A percentile compares a stretch with the other conserved stretches of the same genome.
Evolutionary conservation across 53 echinoderm and acorn worm genomes (phyloP).

Genomic region (Arbacia lixula): DNA sequence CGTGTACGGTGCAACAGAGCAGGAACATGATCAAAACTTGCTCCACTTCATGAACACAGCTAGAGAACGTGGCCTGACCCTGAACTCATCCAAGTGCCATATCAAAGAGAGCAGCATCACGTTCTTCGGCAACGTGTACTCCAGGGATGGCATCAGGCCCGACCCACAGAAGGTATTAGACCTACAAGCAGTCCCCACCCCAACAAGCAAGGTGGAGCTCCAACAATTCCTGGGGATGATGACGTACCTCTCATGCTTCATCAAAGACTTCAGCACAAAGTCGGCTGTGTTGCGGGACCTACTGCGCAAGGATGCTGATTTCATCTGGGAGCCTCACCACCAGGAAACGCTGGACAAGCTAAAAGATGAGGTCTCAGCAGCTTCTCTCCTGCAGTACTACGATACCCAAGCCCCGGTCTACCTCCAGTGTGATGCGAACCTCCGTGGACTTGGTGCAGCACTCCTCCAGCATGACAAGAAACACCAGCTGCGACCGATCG

Average conservation of each 20-base stretch:
- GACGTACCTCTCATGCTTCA: constrained; percentile 53
- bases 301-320: constrained; percentile 51
- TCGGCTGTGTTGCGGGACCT: constrained; percentile 54
- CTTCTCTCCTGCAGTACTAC: constrained; percentile 43
- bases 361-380: constrained; percentile 27
- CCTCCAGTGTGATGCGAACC: constrained; percentile 47
- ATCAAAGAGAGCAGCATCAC: constrained; percentile 58
- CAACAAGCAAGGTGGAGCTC: constrained; percentile 61
- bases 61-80: constrained; percentile 29
- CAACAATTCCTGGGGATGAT: constrained; percentile 64
- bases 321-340: constrained; percentile 60
- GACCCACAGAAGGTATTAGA: constrained; percentile 64
- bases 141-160: constrained; percentile 46
- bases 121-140: constrained; percentile 66
- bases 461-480: constrained; percentile 52
- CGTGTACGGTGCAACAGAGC: constrained; percentile 3
- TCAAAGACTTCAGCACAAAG: constrained; percentile 59
- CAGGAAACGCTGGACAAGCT: constrained; percentile 57
- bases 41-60: constrained; percentile 37
- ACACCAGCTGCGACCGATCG: constrained; percentile 35
- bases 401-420: constrained; percentile 22
- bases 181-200: constrained; percentile 38
- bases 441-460: constrained; percentile 52
- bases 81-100: constrained; percentile 69
- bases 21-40: constrained; percentile 64